Evolutionary conservation across 2,888 invertebrate species (phyloP).

Genomic region (Drosophila ustulata): DNA sequence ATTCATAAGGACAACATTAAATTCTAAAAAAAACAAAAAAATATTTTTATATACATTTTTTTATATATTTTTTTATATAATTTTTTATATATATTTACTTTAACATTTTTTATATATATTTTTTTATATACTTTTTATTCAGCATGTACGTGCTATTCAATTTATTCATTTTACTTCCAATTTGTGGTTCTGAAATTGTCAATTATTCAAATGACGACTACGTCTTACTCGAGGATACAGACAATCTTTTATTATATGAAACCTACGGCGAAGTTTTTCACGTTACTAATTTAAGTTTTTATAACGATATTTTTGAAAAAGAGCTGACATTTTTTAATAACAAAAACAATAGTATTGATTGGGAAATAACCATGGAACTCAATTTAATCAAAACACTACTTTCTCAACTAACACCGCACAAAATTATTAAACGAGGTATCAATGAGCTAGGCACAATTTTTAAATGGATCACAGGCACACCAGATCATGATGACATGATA

Average conservation of each 20-base stretch:
- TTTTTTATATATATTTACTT: too few relatives aligned
- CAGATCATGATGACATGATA: slow-evolving; percentile 7
- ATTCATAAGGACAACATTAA: background rate
- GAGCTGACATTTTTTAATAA: background rate
- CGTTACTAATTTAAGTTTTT: background rate
- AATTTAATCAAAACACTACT: background rate
- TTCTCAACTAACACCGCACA: too few relatives aligned
- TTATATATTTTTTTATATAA: too few relatives aligned
- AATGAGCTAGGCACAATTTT: background rate
- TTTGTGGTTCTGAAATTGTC: background rate
- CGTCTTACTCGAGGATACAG: background rate
- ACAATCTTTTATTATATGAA: too few relatives aligned
- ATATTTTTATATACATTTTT: too few relatives aligned
- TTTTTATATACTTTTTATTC: too few relatives aligned
- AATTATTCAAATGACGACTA: slow-evolving; percentile 1
- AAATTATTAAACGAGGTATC: background rate
- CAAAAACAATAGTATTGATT: background rate
- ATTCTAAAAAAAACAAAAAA: too few relatives aligned
- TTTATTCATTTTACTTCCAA: too few relatives aligned
- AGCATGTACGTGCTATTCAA: too few relatives aligned
- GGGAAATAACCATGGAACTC: background rate
- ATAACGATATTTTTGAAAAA: slow-evolving; percentile 6
- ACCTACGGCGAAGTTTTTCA: too few relatives aligned
- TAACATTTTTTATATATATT: too few relatives aligned
- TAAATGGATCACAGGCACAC: background rate